phyloP scores from a whole-genome alignment of 2,888 invertebrate genomes.

The Drosophila siamana region DNA sequence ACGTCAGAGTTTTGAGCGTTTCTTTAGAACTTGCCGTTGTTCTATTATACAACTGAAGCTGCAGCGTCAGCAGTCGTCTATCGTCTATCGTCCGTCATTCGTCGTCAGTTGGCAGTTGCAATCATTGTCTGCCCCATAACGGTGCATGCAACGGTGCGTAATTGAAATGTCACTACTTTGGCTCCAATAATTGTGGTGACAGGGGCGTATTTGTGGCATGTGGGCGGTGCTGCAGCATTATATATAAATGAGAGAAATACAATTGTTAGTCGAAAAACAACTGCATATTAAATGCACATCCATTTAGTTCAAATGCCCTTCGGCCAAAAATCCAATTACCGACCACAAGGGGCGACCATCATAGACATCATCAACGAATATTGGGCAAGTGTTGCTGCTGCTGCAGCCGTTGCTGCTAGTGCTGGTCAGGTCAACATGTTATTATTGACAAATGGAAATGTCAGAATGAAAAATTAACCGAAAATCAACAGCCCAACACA shows the following conservation, averaged over 20 bases:
- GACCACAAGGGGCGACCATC: conserved; percentile 12
- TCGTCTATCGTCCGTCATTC: no score
- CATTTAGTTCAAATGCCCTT: conserved; percentile 31
- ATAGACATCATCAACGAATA: conserved; percentile 31
- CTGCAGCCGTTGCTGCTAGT: background rate
- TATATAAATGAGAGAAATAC: conserved; percentile 26
- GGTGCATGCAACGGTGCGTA: conserved; percentile 60
- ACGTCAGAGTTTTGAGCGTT: conserved; percentile 26
- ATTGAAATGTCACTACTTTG: conserved; percentile 58
- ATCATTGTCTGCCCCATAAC: conserved; percentile 56
- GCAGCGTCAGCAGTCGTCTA: conserved; percentile 46
- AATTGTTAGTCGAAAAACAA: conserved; percentile 16
- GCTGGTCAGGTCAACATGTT: conserved; percentile 68
- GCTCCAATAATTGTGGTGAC: conserved; percentile 6
- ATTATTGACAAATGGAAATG: conserved; percentile 81
- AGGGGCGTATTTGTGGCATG: background rate
- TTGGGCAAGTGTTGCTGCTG: conserved; percentile 34
- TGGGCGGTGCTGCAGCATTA: conserved; percentile 26
- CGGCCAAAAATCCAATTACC: conserved; percentile 64
- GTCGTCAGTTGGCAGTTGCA: conserved; percentile 27
- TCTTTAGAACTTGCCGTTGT: conserved; percentile 54
- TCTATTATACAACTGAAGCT: conserved; percentile 27
- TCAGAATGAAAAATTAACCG: conserved; percentile 81
- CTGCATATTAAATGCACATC: conserved; percentile 54
- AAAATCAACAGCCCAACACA: conserved; percentile 63